Percentiles rank a stretch among this genome's conserved stretches.
phyloP scores from a whole-genome alignment of 2,888 invertebrate species.

The Odontomyia ornata region DNA sequence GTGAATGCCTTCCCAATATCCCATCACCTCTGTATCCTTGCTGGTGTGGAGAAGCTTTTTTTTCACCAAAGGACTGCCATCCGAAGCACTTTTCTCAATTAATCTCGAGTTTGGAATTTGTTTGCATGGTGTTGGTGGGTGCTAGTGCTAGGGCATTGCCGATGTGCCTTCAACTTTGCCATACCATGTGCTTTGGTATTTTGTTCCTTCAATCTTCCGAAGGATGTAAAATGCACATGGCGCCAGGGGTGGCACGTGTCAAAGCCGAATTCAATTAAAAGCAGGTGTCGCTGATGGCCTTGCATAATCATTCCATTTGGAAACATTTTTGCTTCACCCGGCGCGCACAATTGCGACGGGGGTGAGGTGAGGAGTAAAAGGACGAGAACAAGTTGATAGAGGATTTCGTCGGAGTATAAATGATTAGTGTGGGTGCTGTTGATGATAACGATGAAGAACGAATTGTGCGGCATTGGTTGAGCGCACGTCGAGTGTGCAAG shows the following conservation, averaged over 20 bases:
- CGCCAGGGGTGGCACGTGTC: conserved; percentile 50
- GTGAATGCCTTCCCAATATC: neutral
- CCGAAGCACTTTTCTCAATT: conserved; percentile 37
- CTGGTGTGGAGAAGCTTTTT: neutral
- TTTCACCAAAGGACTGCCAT: conserved; percentile 1
- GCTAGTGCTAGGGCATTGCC: neutral
- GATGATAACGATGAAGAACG: conserved; percentile 13
- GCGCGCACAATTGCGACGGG: conserved; percentile 5
- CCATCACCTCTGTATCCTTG: neutral
- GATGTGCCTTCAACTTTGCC: conserved; percentile 21
- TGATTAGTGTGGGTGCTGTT: neutral
- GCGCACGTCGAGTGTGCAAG: conserved; percentile 37
- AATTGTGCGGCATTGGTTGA: conserved; percentile 20
- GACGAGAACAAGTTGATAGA: neutral
- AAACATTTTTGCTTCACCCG: conserved; percentile 33
- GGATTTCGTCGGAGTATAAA: too few species aligned
- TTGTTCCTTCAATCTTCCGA: conserved; percentile 30
- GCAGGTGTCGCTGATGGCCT: conserved; percentile 59
- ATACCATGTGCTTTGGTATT: conserved; percentile 21
- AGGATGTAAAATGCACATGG: conserved; percentile 50
- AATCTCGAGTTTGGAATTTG: conserved; percentile 45
- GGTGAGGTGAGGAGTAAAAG: neutral
- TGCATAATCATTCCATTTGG: conserved; percentile 50
- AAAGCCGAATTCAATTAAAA: conserved; percentile 60
- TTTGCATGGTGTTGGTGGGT: conserved; percentile 42